A percentile compares a stretch with the other conserved stretches of the same genome.
phyloP scores from a whole-genome alignment of 92 coral and sea anemone genomes.

The Siderastrea siderea region DNA sequence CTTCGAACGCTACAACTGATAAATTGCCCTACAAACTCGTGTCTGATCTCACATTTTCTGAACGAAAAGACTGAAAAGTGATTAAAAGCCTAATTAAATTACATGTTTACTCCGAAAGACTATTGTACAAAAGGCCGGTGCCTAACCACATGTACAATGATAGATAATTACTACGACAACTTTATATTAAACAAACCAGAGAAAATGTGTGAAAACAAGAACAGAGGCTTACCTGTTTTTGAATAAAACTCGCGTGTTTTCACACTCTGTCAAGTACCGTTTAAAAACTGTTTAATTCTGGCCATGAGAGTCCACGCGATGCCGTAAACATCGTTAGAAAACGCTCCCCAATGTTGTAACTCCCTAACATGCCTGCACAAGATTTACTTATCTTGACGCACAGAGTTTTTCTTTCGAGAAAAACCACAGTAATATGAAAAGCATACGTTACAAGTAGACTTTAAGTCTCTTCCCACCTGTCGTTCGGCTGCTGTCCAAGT shows the following conservation, averaged over 20 bases:
- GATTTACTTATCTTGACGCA: neutral
- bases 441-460: conserved; percentile 17
- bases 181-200: neutral
- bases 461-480: conserved; percentile 12
- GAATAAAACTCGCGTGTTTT: conserved; percentile 21
- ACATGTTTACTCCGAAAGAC: conserved; percentile 7
- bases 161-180: conserved; percentile 33
- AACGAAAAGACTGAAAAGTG: neutral
- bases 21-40: neutral
- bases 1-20: neutral
- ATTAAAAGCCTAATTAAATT: conserved; percentile 23
- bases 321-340: neutral
- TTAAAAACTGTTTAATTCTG: neutral
- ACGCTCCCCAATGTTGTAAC: neutral
- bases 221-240: conserved; percentile 7
- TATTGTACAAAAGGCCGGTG: neutral
- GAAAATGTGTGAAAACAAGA: conserved; percentile 18
- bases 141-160: neutral
- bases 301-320: conserved; percentile 1
- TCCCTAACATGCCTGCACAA: neutral
- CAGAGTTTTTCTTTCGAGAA: conserved; percentile 8
- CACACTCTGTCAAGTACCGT: conserved; percentile 21
- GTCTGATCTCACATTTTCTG: too few species aligned
- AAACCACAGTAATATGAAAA: conserved; percentile 14
- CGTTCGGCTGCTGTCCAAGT: conserved; percentile 34